Evolutionary conservation across 2,797 vertebrate species (phyloP).

Genomic region (Tadarida brasiliensis): DNA sequence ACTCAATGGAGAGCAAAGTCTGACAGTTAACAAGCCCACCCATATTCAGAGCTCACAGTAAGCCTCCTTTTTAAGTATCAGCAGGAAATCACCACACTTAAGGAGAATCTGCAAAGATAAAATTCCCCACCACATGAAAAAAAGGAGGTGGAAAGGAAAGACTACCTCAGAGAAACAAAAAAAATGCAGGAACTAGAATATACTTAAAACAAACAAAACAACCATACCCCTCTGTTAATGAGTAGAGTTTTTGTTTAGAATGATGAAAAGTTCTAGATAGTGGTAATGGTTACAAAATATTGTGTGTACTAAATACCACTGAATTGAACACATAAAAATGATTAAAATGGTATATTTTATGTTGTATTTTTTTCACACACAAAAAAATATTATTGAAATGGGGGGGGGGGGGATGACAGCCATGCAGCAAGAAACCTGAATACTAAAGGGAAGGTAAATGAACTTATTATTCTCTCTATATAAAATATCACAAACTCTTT

Average conservation of each 20-base stretch:
- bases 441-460: background rate
- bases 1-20: background rate
- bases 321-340: background rate
- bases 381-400: background rate
- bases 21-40: background rate
- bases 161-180: background rate
- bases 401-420: too few species aligned
- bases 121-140: background rate
- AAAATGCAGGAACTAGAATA: conserved; percentile 22
- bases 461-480: background rate
- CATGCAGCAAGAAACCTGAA: conserved; percentile 1
- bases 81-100: background rate
- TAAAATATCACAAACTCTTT: background rate
- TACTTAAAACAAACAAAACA: background rate
- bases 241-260: too few species aligned
- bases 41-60: background rate
- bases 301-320: background rate
- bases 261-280: background rate
- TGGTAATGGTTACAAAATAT: background rate
- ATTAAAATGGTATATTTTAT: background rate
- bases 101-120: background rate
- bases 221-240: background rate
- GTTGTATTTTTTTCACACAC: background rate
- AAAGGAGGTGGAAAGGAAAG: background rate
- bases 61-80: conserved; percentile 3